These are phyloP conservation scores for Ailuropoda melanoleuca DNA, from an alignment of 2,113 vertebrate genomes.

Conservation along the genomic window DNA sequence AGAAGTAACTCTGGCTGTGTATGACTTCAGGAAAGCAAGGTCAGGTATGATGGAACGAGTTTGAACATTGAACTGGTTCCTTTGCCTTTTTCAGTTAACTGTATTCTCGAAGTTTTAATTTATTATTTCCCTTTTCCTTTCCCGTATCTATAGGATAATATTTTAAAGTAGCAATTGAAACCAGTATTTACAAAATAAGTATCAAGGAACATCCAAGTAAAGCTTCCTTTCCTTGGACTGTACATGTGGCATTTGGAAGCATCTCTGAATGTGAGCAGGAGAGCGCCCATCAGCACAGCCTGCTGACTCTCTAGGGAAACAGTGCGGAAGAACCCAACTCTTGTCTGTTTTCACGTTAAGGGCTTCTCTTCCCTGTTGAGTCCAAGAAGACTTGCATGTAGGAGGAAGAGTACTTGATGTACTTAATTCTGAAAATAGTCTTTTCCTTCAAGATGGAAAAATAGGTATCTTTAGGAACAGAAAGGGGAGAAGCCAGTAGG, in stretches of 20 bases:
- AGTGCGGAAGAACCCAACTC: conserved; percentile 56
- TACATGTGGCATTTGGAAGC: conserved; percentile 72
- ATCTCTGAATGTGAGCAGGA: conserved; percentile 76
- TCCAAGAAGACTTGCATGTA: conserved; percentile 74
- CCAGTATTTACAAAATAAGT: conserved; percentile 23
- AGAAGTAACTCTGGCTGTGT: conserved; percentile 50
- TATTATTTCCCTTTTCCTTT: conserved; percentile 79
- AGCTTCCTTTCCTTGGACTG: conserved; percentile 75
- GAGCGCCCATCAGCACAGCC: conserved; percentile 56
- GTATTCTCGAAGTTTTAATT: conserved; percentile 73
- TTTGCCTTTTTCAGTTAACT: conserved; percentile 73
- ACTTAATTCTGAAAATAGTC: conserved; percentile 77
- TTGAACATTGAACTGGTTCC: conserved; percentile 75
- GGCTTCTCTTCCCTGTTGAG: conserved; percentile 63
- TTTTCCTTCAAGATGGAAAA: conserved; percentile 75
- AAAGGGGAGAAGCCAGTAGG: conserved; percentile 65
- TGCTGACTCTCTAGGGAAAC: conserved; percentile 64
- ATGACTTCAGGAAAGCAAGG: conserved; percentile 74
- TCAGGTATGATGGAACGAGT: conserved; percentile 74
- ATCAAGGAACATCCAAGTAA: not conserved
- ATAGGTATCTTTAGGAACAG: conserved; percentile 71
- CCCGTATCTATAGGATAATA: conserved; percentile 77
- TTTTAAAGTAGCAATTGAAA: conserved; percentile 41
- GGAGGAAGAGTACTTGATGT: conserved; percentile 73
- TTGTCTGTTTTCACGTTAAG: conserved; percentile 65